Percentiles rank a stretch among this genome's conserved stretches.
These are phyloP conservation scores for Nasalis larvatus DNA, from an alignment of 2,113 vertebrate genomes.

Conservation along the genomic window DNA sequence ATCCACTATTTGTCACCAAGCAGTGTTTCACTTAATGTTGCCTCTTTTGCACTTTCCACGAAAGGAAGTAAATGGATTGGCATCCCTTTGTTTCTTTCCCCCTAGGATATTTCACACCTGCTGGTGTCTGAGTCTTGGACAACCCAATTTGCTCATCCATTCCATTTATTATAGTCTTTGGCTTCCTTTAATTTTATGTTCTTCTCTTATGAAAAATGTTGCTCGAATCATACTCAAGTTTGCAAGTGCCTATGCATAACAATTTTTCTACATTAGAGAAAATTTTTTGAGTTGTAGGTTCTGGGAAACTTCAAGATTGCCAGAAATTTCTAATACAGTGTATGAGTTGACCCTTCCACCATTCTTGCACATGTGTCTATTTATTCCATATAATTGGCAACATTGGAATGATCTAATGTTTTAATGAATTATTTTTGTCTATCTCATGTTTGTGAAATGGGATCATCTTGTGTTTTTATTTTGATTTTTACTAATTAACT, in stretches of 20 bases:
- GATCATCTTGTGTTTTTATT: not conserved
- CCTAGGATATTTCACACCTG: too few relatives aligned
- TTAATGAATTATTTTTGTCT: not conserved
- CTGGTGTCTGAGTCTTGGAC: not conserved
- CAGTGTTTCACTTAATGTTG: too few relatives aligned
- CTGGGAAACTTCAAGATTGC: not conserved
- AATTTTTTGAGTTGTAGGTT: not conserved
- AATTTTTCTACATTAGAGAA: not conserved
- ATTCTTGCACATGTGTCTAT: not conserved
- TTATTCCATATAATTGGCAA: not conserved
- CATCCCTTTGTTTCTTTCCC: too few relatives aligned
- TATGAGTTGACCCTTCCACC: not conserved
- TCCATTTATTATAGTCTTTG: not conserved
- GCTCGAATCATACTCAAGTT: not conserved
- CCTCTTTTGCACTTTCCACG: too few relatives aligned
- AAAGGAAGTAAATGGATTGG: too few relatives aligned
- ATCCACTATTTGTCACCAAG: too few relatives aligned
- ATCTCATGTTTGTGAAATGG: not conserved
- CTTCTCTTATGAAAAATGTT: not conserved
- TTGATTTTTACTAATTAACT: too few relatives aligned
- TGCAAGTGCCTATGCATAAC: not conserved
- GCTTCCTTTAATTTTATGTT: not conserved
- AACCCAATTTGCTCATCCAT: not conserved
- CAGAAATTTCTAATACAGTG: not conserved
- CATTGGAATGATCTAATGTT: not conserved